Base-by-base conservation (phyloP, 2,888 invertebrate species). In the Lepidonotus clava region DNA sequence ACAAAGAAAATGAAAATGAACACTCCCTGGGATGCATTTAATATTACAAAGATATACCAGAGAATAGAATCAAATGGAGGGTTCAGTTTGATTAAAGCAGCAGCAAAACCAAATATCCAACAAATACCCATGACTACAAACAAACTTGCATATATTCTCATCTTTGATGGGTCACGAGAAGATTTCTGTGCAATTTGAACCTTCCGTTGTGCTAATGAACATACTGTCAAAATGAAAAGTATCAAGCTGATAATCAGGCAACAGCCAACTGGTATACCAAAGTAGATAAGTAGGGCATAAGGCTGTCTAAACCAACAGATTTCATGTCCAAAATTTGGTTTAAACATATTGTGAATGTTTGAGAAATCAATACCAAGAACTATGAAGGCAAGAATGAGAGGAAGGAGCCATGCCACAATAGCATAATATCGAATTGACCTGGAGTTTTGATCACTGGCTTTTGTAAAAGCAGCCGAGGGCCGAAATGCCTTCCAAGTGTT, bases 1-100 rank as follows among this genome's bases (percentile, higher is more conserved):
- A 76, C 76, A 76, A 76, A 76, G n/a, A 36, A 40, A 8, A 76
- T 34, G 18, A 76, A 76, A n/a, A 76, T 76, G 38, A 76, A 40
- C 21, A 76, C 24, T 6, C 76, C 76, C 18, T 76, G 76, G 24
- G 76, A 76, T 24, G 76, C 76, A 38, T 76, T 76, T 21, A 76
- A 76, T 14, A 76, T 24, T 11, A 76, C 24, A 38, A 76, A 76
- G 8, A 76, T 38, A 34, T 76, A 76, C 76, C 76, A 76, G 21
- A 76, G 76, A 24, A 38, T 24, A 40, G 76, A 38, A 14, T 76
- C 76, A 76, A 76, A 36, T 18, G 76, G 76, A 1, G 76, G 36
- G 0, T 34, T 21, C 4, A 76, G n/a, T 18, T 18, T 21, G 34
- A 76, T 76, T n/a, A 76, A 38, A 18, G 76, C 76, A n/a, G 76